phyloP scores from a whole-genome alignment of 2,888 invertebrate genomes.

The Lasioglossum figueresi region DNA sequence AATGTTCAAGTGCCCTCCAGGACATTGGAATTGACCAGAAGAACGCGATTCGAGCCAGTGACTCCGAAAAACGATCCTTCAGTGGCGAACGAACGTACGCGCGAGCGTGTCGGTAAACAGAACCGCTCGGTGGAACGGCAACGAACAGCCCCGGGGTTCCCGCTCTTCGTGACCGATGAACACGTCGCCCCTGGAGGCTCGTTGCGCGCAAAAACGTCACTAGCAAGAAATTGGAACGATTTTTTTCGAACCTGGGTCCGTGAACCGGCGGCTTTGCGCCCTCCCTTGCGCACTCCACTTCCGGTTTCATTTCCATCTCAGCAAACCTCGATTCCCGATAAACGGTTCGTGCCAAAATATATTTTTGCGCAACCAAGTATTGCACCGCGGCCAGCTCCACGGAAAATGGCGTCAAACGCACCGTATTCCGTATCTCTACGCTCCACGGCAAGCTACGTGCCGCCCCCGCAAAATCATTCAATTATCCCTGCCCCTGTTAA shows the following conservation, averaged over 20 bases:
- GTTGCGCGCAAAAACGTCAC: conserved; percentile 64
- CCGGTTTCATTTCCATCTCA: conserved; percentile 61
- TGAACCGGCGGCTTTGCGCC: conserved; percentile 13
- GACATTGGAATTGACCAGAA: conserved; percentile 53
- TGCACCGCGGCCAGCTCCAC: conserved; percentile 15
- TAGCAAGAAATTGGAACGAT: conserved; percentile 62
- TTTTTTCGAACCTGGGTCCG: conserved; percentile 50
- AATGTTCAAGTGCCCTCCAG: conserved; percentile 63
- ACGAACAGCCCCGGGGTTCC: conserved; percentile 44
- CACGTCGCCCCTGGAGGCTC: conserved; percentile 45
- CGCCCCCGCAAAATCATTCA: background rate
- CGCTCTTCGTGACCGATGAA: conserved; percentile 50
- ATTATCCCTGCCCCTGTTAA: background rate
- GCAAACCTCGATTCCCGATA: conserved; percentile 65
- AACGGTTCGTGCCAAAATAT: conserved; percentile 49
- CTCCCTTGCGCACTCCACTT: conserved; percentile 30
- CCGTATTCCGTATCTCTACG: background rate
- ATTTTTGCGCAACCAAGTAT: conserved; percentile 30
- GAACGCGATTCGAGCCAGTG: conserved; percentile 77
- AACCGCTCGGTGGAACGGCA: conserved; percentile 77
- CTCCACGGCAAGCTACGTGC: background rate
- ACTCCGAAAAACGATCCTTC: conserved; percentile 81
- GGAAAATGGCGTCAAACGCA: conserved; percentile 41
- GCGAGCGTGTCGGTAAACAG: conserved; percentile 82
- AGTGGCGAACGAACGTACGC: conserved; percentile 72